Conservation (phyloP, 2,113 vertebrate species). For the Platycercus adscitus region DNA sequence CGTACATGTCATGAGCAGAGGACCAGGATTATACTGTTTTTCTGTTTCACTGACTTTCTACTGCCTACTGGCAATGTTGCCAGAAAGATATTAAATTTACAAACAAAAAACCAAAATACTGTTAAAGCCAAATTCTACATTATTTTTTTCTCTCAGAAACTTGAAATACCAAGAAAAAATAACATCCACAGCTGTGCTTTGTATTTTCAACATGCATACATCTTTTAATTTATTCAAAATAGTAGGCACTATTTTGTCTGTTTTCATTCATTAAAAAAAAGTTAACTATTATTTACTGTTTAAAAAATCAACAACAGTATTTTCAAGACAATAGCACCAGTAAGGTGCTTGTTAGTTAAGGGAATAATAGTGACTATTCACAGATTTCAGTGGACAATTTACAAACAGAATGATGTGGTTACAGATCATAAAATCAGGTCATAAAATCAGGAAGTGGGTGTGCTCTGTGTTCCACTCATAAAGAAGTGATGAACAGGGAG, state of each 20-base stretch:
- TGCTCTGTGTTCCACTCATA: background rate
- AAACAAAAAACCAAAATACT: background rate
- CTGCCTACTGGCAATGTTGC: background rate
- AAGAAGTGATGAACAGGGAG: background rate
- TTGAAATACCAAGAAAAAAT: background rate
- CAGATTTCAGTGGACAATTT: background rate
- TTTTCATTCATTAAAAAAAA: background rate
- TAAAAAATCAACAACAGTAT: accelerated
- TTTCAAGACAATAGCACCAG: background rate
- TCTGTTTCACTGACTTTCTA: background rate
- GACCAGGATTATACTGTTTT: background rate
- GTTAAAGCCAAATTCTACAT: background rate
- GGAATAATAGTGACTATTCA: background rate
- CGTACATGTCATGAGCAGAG: background rate
- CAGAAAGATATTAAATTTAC: background rate
- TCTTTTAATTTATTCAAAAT: background rate
- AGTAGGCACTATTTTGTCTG: background rate
- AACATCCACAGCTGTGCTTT: background rate
- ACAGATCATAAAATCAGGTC: background rate
- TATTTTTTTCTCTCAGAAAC: background rate
- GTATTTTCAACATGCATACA: background rate
- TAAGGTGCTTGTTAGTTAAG: background rate
- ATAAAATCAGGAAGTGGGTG: background rate
- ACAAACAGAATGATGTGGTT: background rate
- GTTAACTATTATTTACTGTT: background rate